phyloP scores from a whole-genome alignment of 2,797 vertebrate species.

The Oryzias dopingdopingensis region DNA sequence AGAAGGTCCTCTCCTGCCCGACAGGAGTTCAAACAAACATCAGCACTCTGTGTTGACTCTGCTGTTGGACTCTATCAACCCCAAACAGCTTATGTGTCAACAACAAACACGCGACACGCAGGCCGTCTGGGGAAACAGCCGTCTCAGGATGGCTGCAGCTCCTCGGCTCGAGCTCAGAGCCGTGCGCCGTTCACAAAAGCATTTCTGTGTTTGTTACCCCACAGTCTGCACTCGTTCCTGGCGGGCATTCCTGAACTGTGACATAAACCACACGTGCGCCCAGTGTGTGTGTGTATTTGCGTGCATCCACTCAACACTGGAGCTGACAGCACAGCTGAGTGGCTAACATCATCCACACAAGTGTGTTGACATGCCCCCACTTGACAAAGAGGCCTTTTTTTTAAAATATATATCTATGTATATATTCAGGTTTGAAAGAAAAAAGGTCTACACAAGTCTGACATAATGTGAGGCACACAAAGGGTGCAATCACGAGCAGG shows the following conservation, averaged over 20 bases:
- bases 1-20: slow-evolving; percentile 35
- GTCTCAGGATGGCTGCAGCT: slow-evolving; percentile 16
- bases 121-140: slow-evolving; percentile 26
- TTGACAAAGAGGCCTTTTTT: slow-evolving; percentile 61
- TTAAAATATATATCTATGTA: slow-evolving; percentile 22
- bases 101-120: slow-evolving; percentile 59
- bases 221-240: slow-evolving; percentile 23
- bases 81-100: slow-evolving; percentile 69
- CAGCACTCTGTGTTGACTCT: slow-evolving; percentile 50
- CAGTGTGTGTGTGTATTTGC: slow-evolving; percentile 29
- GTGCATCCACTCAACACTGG: slow-evolving; percentile 25
- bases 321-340: slow-evolving; percentile 59
- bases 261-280: slow-evolving; percentile 56
- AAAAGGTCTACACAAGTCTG: slow-evolving; percentile 52
- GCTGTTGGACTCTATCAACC: slow-evolving; percentile 60
- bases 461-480: slow-evolving; percentile 46
- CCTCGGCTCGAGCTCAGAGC: slow-evolving; percentile 9
- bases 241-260: slow-evolving; percentile 66
- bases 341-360: slow-evolving; percentile 47
- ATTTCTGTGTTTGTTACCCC: slow-evolving; percentile 4
- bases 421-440: slow-evolving; percentile 40
- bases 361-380: slow-evolving; percentile 69
- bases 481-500: slow-evolving; percentile 41
- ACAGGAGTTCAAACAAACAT: slow-evolving; percentile 60
- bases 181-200: not conserved